Base-by-base conservation (phyloP, 2,797 vertebrate genomes). In the Anguilla pacifica region DNA sequence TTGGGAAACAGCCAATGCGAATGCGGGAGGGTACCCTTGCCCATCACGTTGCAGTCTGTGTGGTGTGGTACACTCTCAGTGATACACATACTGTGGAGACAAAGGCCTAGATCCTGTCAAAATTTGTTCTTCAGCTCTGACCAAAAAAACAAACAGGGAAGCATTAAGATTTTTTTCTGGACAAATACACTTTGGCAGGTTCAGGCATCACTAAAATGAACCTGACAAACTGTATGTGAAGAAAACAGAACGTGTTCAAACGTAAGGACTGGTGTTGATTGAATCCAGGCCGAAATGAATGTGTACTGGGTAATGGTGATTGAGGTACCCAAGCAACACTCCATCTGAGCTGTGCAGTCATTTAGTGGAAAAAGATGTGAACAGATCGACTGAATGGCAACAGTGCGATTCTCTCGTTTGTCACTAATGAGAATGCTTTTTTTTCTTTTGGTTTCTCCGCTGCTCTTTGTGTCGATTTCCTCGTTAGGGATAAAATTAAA, bases 381-480 rank as follows among this genome's bases (percentile, higher is more conserved):
- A 49, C 7, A 22, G 17, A 72, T 17, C 5, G 43, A 19, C 43
- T 81, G 39, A 28, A 46, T 81, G 19, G 6, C 17, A 49, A 2
- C 35, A 39, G 72, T 5, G 13, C 11, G 5, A 35, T 31, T 35
- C 11, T 39, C 31, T 82, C n/a, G 7, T 51, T 82, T 6, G 46
- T 25, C 9, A 19, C 79, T 82, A 51, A 82, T 49, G 22, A 82
- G 31, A 79, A 10, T 46, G 35, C 74, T 43, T 19, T 46, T 46
- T 46, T 46, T 43, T 43, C 2, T 43, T 46, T 17, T 79, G 11
- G 25, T 82, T 82, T 82, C 43, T 82, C 35, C 11, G 79, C 43
- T 0, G 46, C 22, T 25, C 79, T 82, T 51, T 82, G 79, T 82
- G 79, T 51, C 46, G 43, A 82, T 82, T 82, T 82, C 79, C 79